Evolutionary conservation across 2,113 vertebrate genomes (phyloP).

Genomic region (Limnothrissa miodon): DNA sequence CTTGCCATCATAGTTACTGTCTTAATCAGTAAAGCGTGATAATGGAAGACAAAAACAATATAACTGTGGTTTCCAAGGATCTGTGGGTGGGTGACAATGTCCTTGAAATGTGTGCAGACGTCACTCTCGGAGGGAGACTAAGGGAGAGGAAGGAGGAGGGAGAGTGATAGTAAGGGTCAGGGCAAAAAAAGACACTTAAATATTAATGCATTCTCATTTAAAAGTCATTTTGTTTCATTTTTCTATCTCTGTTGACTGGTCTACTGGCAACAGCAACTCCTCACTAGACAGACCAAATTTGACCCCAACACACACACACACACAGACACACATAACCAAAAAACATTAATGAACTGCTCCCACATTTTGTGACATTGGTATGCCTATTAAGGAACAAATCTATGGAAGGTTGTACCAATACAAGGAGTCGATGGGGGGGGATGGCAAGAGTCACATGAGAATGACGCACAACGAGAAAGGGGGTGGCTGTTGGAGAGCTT

Average conservation of each 20-base stretch:
- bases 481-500: constrained; percentile 35
- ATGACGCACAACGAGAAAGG: constrained; percentile 31
- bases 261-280: background rate
- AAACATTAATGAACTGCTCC: background rate
- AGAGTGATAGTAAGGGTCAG: background rate
- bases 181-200: background rate
- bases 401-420: constrained; percentile 41
- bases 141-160: background rate
- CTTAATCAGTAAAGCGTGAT: background rate
- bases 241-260: background rate
- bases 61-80: background rate
- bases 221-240: background rate
- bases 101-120: background rate
- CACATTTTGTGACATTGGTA: background rate
- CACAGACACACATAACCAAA: background rate
- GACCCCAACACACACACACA: background rate
- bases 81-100: background rate
- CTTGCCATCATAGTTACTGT: background rate
- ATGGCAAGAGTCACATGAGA: constrained; percentile 34
- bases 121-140: background rate
- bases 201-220: background rate
- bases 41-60: background rate
- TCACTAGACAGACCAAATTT: background rate
- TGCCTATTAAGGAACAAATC: background rate
- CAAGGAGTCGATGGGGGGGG: constrained; percentile 49